phyloP scores from a whole-genome alignment of 2,888 invertebrate genomes.

The Lissocephala sabroskyi region DNA sequence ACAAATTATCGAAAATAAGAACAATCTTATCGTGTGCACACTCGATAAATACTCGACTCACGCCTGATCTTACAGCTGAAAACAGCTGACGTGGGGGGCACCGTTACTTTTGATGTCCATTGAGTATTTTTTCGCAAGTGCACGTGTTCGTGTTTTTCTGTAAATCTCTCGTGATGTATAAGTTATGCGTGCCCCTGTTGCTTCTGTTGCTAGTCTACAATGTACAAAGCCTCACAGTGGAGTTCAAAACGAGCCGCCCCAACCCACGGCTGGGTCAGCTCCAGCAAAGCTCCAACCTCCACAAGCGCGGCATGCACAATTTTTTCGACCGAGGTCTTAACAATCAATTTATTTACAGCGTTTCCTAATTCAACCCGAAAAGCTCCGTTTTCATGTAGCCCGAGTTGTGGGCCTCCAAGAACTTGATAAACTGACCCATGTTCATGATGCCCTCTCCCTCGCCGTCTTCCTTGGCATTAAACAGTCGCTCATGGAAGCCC shows the following conservation, averaged over 20 bases:
- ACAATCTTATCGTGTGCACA: too few species aligned
- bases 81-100: too few species aligned
- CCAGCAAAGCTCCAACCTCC: slow-evolving; percentile 22
- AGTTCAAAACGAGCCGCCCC: slow-evolving; percentile 44
- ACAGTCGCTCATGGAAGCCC: slow-evolving; percentile 68
- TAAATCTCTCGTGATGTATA: too few species aligned
- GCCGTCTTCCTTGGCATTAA: slow-evolving; percentile 69
- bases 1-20: too few species aligned
- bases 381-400: slow-evolving; percentile 84
- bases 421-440: slow-evolving; percentile 85
- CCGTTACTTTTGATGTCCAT: too few species aligned
- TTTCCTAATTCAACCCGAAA: slow-evolving; percentile 76
- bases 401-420: slow-evolving; percentile 79
- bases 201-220: slow-evolving; percentile 14
- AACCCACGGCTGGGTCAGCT: slow-evolving; percentile 23
- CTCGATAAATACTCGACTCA: too few species aligned
- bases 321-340: slow-evolving; percentile 63
- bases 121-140: too few species aligned
- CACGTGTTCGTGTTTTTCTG: too few species aligned
- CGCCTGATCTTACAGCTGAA: too few species aligned
- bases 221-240: slow-evolving; percentile 42
- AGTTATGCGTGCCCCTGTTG: too few species aligned
- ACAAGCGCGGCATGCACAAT: slow-evolving; percentile 62
- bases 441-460: slow-evolving; percentile 79
- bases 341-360: too few species aligned